Evolutionary conservation across 2,113 vertebrate genomes (phyloP).

Genomic region (Elanus axillaris): DNA sequence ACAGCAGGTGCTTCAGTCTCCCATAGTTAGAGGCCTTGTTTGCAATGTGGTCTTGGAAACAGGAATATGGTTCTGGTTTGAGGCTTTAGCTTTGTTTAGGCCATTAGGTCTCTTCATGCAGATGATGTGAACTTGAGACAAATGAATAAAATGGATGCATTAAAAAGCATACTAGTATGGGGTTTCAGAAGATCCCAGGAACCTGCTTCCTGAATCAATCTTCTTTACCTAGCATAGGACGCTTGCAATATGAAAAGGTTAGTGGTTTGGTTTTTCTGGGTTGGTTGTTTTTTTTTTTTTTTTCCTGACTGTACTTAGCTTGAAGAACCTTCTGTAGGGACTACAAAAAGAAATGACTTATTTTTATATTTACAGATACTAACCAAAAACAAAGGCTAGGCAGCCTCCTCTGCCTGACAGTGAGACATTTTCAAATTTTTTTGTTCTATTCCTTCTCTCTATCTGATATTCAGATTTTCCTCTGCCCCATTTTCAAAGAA

Average conservation of each 20-base stretch:
- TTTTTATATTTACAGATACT: background rate
- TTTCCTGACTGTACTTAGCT: background rate
- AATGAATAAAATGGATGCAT: background rate
- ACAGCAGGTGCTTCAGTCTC: background rate
- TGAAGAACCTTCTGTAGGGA: background rate
- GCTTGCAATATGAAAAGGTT: background rate
- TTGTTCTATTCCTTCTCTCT: background rate
- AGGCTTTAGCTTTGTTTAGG: background rate
- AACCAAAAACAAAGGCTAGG: background rate
- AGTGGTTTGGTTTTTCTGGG: too few species aligned
- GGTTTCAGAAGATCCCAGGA: background rate
- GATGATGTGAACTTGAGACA: background rate
- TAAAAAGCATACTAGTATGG: background rate
- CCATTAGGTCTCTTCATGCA: background rate
- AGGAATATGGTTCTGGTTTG: background rate
- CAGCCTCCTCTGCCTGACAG: background rate
- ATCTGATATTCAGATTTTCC: background rate
- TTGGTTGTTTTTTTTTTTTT: background rate
- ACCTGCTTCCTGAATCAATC: background rate
- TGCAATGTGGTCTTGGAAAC: background rate
- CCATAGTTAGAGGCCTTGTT: background rate
- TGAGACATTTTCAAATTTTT: background rate
- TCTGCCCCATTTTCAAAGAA: background rate
- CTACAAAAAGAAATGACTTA: background rate
- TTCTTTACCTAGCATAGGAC: background rate